Evolutionary conservation across 2,888 invertebrate species (phyloP), one percentile per base, ranked within the genome.

Genomic region (Timandra comae): DNA sequence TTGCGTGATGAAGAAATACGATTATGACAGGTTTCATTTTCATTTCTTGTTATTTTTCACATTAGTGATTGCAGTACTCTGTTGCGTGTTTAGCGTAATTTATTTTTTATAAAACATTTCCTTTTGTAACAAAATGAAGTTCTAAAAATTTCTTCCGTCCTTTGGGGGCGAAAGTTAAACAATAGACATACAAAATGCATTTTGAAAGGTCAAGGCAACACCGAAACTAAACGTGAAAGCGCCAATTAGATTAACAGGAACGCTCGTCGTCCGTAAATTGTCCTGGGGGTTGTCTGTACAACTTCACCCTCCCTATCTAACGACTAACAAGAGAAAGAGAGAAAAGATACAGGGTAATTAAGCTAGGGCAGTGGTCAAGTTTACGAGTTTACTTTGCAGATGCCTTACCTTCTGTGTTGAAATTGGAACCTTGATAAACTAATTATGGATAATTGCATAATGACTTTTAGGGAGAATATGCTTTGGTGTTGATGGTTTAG

Each of bases 231-330:
- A 76, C 71, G 75, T 68, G 70, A 67, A 76, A 71, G 78, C 72
- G 75, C 63, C 76, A 77, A 82, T 81, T 82, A 79, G 79, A 81
- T 82, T 81, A 81, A 66, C 67, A 60, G 64, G 53, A 64, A 63
- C 67, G 67, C 58, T 59, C 66, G 56, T 48, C 60, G 60, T 52
- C 57, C 61, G 76, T 73, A 77, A 80, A 80, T 79, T 79, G 80
- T 77, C 52, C 52, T 56, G 60, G 63, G 68, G 68, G 63, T 56
- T 63, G 57, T 58, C 61, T 53, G 60, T 61, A 58, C 52, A 55
- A 54, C 55, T 9, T 62, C 53, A 47, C 55, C 51, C 52, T 56
- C 45, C 56, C 56, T 38, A 22, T 21, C 58, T 46, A 35, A 36
- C 43, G 29, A 35, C 55, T 47, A 52, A 49, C 38, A 58, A 54